A percentile compares a stretch with the other conserved stretches of the same genome.
Conservation (phyloP, 1,140 invertebrate genomes). For the Frieseomelitta varia region DNA sequence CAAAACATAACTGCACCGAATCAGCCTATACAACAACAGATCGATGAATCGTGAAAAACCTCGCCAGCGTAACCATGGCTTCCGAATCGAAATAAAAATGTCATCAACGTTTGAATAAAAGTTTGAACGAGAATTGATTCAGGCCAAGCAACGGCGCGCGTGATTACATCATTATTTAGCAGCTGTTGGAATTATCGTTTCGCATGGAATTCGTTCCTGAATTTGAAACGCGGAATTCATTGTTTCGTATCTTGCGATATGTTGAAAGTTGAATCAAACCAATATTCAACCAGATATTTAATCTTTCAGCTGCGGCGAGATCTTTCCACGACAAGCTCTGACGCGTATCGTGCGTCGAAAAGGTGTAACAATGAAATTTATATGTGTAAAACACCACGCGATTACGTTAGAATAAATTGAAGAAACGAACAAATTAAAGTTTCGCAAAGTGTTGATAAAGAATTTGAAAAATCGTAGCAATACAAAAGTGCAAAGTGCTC, state of each 20-base stretch:
- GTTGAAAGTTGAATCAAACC: not conserved
- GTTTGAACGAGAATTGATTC: slow-evolving; percentile 36
- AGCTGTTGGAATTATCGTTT: slow-evolving; percentile 29
- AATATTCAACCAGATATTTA: too few relatives aligned
- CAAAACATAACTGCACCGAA: not conserved
- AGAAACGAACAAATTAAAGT: too few relatives aligned
- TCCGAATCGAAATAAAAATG: slow-evolving; percentile 26
- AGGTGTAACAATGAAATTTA: too few relatives aligned
- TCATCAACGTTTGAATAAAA: slow-evolving; percentile 28
- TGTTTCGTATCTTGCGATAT: not conserved
- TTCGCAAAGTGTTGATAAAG: too few relatives aligned
- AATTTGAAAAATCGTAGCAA: too few relatives aligned
- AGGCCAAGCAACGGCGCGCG: slow-evolving; percentile 30
- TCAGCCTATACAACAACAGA: not conserved
- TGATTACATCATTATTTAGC: slow-evolving; percentile 16
- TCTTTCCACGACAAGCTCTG: too few relatives aligned
- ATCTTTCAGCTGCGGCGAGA: too few relatives aligned
- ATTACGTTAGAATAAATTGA: too few relatives aligned
- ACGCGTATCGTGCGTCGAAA: too few relatives aligned
- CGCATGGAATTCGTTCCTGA: slow-evolving; percentile 18
- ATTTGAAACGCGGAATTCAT: not conserved
- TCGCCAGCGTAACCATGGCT: too few relatives aligned
- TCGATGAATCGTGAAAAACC: not conserved
- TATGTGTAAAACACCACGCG: too few relatives aligned
- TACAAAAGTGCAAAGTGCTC: too few relatives aligned